Conservation (phyloP, 2,888 invertebrate genomes). For the Cantharis rustica region DNA sequence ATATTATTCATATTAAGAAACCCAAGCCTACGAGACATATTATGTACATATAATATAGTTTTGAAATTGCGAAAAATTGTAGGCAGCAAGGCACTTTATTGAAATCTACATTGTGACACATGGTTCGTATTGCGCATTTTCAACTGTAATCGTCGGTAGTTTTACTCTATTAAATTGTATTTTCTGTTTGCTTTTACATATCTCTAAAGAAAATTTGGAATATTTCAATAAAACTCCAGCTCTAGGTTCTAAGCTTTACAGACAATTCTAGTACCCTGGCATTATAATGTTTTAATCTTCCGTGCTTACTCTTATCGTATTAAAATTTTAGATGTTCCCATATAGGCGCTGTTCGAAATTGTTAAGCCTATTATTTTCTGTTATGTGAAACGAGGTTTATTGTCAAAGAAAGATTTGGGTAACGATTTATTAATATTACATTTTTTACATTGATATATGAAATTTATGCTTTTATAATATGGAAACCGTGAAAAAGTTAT, state of each 20-base stretch:
- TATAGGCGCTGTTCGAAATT: background rate
- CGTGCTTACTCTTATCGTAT: background rate
- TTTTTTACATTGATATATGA: background rate
- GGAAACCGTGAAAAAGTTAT: background rate
- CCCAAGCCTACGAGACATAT: no score
- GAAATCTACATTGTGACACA: background rate
- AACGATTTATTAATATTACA: background rate
- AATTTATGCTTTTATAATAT: background rate
- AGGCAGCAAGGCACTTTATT: no score
- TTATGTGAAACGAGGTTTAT: background rate
- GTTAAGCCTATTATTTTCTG: background rate
- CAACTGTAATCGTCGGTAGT: background rate
- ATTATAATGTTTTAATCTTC: background rate
- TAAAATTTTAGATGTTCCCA: background rate
- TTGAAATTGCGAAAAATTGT: no score
- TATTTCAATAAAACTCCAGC: background rate
- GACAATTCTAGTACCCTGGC: background rate
- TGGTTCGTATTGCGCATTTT: background rate
- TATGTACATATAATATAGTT: no score
- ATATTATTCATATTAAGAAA: no score
- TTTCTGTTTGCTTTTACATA: background rate
- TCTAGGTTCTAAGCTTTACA: background rate
- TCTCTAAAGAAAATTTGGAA: background rate
- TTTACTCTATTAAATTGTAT: background rate
- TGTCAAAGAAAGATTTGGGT: background rate